Evolutionary conservation across 2,888 invertebrate genomes (phyloP).

Genomic region (Andrena bucephala): DNA sequence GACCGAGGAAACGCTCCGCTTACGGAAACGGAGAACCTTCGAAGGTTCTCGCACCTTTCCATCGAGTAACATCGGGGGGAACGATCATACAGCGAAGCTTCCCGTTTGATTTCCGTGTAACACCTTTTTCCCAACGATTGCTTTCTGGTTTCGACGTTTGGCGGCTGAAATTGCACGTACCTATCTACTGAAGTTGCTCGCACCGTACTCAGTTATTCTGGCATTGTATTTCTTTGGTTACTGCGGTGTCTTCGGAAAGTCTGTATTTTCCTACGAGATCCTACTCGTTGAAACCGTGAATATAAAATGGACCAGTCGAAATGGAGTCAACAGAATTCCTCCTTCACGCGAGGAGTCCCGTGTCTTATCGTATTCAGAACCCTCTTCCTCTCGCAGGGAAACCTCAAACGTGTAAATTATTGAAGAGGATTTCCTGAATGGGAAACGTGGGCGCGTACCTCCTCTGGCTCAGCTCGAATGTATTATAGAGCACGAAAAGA

Average conservation of each 20-base stretch:
- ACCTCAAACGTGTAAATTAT: slow-evolving; percentile 10
- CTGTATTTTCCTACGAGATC: neutral
- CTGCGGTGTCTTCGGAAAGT: neutral
- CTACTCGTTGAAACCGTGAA: neutral
- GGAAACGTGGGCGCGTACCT: slow-evolving; percentile 12
- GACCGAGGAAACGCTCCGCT: slow-evolving; percentile 40
- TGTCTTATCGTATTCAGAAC: slow-evolving; percentile 20
- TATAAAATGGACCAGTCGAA: neutral
- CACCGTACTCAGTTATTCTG: no score
- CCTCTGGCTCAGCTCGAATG: neutral
- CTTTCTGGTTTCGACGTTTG: no score
- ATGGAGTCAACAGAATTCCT: neutral
- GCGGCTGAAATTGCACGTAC: no score
- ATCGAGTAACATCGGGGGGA: slow-evolving; percentile 41
- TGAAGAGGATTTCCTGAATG: slow-evolving; percentile 3
- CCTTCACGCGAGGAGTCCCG: neutral
- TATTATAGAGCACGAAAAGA: neutral
- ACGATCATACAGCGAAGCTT: no score
- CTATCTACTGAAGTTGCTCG: no score
- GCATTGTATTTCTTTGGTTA: no score
- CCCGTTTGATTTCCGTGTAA: neutral
- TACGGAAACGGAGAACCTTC: slow-evolving; percentile 39
- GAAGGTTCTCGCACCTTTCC: neutral
- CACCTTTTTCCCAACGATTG: neutral
- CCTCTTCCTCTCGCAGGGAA: neutral